Conservation (phyloP, 2,113 vertebrate species). For the Zosterops japonicus region DNA sequence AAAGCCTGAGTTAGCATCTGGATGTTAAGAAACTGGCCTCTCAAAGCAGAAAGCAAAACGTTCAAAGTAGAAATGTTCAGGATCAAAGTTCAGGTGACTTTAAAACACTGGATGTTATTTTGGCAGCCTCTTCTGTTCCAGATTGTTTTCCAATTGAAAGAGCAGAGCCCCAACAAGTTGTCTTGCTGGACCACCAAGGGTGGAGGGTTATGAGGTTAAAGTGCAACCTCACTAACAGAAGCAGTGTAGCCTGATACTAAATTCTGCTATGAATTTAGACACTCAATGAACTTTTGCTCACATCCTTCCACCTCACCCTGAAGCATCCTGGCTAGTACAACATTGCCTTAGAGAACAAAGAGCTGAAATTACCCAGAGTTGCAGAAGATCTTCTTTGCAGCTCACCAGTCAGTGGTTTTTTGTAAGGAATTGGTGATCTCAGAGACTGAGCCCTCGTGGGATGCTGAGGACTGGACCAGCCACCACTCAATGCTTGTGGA, state of each 20-base stretch:
- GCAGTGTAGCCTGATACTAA: not conserved
- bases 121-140: not conserved
- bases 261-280: not conserved
- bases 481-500: constrained; percentile 73
- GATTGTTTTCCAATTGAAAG: not conserved
- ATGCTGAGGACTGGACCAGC: constrained; percentile 87
- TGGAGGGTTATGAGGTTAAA: not conserved
- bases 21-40: not conserved
- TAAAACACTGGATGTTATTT: not conserved
- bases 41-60: not conserved
- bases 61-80: not conserved
- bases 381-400: constrained; percentile 84
- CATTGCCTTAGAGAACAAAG: not conserved
- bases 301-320: not conserved
- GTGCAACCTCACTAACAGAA: not conserved
- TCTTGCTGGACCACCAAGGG: not conserved
- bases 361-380: constrained; percentile 78
- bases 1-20: not conserved
- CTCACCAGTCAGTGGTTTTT: constrained; percentile 82
- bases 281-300: not conserved
- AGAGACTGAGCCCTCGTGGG: constrained; percentile 75
- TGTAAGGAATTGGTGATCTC: constrained; percentile 76
- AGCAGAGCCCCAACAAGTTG: not conserved
- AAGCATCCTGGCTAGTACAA: not conserved
- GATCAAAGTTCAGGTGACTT: not conserved